Evolutionary conservation across 1,140 invertebrate genomes (phyloP), one percentile per base, ranked within the genome.

Genomic region (Megathymus violae): DNA sequence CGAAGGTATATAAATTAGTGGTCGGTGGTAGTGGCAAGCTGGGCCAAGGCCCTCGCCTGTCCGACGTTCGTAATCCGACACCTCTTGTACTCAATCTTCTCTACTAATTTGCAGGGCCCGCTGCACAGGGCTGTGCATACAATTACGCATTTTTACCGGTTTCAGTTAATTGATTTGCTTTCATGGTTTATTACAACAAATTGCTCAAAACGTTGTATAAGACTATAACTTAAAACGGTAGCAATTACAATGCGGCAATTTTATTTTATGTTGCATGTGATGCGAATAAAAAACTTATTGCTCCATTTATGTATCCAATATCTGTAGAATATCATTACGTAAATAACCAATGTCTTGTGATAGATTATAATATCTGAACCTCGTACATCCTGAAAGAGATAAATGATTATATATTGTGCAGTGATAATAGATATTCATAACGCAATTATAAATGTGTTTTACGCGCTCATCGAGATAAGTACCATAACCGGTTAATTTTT

Each of bases 21-120:
- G 51, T 58, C 67, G 60, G 69, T 59, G 67, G 64, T 64, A 68
- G 58, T 47, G 64, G 47, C 60, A 71, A 71, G 75, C 70, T 70
- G 73, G 70, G 67, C 74, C 69, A 76, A 75, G 82, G 74, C 80
- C 74, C 76, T 75, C 76, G 69, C 52, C 68, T 60, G 72, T 70
- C 78, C 68, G 74, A 70, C 76, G 77, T 71, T 67, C 65, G 85
- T 81, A 88, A 88, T 74, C 79, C 74, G 79, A 88, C 79, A 86
- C 85, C 81, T 82, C 82, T 79, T 88, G 80, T 84, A 82, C 80
- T 82, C 80, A 81, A 86, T 86, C 80, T 82, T 79, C 83, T 79
- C 75, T 83, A 81, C 78, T 82, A 85, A 88, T 88, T 88, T 80
- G 85, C 82, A 71, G 68, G 71, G 62, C 64, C 51, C 27, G 61